Conservation (phyloP, 2,113 vertebrate genomes). For the Microcebus tavaratra region DNA sequence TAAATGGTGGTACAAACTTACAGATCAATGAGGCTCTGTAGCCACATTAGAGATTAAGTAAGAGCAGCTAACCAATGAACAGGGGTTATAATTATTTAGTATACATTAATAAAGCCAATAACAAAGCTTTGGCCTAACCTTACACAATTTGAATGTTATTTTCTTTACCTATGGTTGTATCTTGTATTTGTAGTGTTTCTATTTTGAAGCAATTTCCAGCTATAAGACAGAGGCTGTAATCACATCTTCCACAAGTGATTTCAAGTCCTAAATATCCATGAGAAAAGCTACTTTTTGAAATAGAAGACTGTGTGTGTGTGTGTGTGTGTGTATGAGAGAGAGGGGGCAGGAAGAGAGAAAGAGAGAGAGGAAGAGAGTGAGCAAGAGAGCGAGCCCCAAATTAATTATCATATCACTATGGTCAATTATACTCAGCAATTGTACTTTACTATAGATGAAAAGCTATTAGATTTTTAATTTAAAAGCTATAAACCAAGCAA, state of each 20-base stretch:
- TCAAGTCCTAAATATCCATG: background rate
- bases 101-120: background rate
- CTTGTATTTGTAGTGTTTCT: background rate
- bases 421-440: background rate
- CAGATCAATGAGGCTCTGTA: rapidly evolving
- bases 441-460: background rate
- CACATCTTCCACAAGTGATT: background rate
- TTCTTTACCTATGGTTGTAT: background rate
- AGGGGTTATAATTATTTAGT: background rate
- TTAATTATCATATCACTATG: background rate
- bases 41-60: background rate
- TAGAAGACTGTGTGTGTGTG: background rate
- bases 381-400: background rate
- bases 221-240: background rate
- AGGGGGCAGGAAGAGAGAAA: background rate
- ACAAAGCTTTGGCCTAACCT: background rate
- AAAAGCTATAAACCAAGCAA: background rate
- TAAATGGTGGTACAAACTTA: background rate
- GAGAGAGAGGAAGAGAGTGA: background rate
- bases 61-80: background rate
- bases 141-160: background rate
- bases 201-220: background rate
- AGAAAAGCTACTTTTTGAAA: background rate
- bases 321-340: too few relatives aligned
- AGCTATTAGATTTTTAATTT: slow-evolving; percentile 10